phyloP scores from a whole-genome alignment of 2,888 invertebrate species.

The Tholera decimalis region DNA sequence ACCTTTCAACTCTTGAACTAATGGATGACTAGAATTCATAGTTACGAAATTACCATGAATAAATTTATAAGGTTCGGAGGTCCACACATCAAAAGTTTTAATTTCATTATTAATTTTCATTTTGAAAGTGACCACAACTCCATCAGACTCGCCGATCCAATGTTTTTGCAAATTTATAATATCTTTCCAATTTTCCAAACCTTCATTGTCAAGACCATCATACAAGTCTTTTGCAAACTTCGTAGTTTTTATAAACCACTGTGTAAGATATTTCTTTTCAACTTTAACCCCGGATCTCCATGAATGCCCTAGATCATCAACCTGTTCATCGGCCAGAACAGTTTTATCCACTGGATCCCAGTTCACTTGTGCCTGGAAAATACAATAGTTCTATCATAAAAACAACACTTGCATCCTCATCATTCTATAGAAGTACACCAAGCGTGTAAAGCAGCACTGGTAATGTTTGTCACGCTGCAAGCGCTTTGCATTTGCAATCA shows the following conservation, averaged over 20 bases:
- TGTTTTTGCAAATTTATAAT: conserved; percentile 96
- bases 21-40: conserved; percentile 83
- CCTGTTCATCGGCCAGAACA: conserved; percentile 99
- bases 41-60: conserved; percentile 94
- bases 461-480: no score
- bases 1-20: conserved; percentile 73
- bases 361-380: conserved; percentile 95
- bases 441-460: no score
- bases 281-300: conserved; percentile 99
- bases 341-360: conserved; percentile 99
- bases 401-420: neutral
- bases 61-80: conserved; percentile 94
- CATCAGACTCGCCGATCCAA: conserved; percentile 97
- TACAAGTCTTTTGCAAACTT: conserved; percentile 94
- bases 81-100: conserved; percentile 93
- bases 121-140: conserved; percentile 93
- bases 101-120: conserved; percentile 76
- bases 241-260: conserved; percentile 99
- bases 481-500: no score
- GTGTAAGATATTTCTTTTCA: conserved; percentile 96
- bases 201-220: conserved; percentile 93
- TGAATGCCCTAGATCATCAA: conserved; percentile 96
- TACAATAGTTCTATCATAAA: conserved; percentile 1
- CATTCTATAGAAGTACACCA: no score
- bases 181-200: conserved; percentile 95